Percentiles rank a stretch among this genome's conserved stretches.
Evolutionary conservation across 2,113 vertebrate genomes (phyloP).

Genomic region (Prionailurus viverrinus): DNA sequence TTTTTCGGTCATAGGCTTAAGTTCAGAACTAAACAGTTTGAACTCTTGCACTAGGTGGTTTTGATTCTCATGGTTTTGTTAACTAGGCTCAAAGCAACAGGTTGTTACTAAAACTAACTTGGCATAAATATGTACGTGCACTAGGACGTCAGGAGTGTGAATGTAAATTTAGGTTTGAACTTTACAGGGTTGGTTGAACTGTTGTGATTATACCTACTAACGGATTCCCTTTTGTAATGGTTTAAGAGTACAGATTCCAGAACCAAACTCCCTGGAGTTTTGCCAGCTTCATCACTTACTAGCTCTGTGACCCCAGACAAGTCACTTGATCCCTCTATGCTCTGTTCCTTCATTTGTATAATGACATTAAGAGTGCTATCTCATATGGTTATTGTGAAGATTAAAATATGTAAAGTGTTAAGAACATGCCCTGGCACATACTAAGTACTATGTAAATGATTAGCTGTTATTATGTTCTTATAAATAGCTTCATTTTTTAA

Average conservation of each 20-base stretch:
- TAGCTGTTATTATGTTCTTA: conserved; percentile 56
- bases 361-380: not conserved
- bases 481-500: conserved; percentile 59
- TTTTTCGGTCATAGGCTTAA: conserved; percentile 31
- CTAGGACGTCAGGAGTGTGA: not conserved
- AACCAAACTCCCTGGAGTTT: conserved; percentile 9
- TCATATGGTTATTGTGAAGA: conserved; percentile 29
- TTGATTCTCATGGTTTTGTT: conserved; percentile 55
- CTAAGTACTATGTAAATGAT: conserved; percentile 40
- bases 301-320: conserved; percentile 16
- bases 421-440: conserved; percentile 33
- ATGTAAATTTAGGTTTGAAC: conserved; percentile 41
- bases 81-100: conserved; percentile 42
- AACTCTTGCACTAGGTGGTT: conserved; percentile 55
- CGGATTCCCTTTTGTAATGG: conserved; percentile 23
- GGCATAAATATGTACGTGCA: conserved; percentile 48
- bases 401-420: conserved; percentile 40
- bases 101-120: conserved; percentile 38
- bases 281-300: conserved; percentile 57
- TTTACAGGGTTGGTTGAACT: conserved; percentile 24
- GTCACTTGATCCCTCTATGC: conserved; percentile 34
- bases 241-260: conserved; percentile 30
- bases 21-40: conserved; percentile 31
- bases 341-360: conserved; percentile 61
- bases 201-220: not conserved